phyloP scores from a whole-genome alignment of 2,113 vertebrate species.

The Sardina pilchardus region DNA sequence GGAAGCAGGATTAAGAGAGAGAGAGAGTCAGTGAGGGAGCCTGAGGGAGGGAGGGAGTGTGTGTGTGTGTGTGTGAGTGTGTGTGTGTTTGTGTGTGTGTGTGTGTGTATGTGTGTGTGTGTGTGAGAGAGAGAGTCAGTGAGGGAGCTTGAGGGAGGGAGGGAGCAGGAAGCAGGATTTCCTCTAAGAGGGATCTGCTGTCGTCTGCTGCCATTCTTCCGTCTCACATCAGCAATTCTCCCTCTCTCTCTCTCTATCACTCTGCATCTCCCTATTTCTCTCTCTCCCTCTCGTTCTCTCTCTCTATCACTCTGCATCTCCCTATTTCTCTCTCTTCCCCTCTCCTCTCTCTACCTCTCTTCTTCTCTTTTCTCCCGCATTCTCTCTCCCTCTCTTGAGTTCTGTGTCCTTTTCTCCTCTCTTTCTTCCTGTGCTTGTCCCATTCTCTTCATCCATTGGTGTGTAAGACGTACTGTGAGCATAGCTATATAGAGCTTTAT shows the following conservation, averaged over 20 bases:
- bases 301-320: background rate
- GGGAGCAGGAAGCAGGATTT: no score
- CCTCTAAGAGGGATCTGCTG: background rate
- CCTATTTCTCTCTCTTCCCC: background rate
- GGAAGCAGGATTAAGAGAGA: no score
- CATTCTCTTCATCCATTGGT: no score
- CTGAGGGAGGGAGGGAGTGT: no score
- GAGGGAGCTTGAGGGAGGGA: no score
- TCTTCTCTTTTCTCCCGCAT: background rate
- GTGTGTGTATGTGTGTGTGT: no score
- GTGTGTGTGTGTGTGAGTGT: no score
- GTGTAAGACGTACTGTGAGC: no score
- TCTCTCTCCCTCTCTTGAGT: background rate
- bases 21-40: no score
- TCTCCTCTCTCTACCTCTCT: slow-evolving; percentile 12
- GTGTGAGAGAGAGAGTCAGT: no score
- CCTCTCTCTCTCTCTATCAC: background rate
- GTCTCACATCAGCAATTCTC: background rate
- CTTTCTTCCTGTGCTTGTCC: background rate
- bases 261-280: background rate
- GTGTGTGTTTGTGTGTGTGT: no score
- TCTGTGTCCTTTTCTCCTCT: background rate
- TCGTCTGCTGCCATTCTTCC: background rate
- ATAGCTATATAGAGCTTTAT: no score
- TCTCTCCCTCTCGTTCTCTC: background rate